Evolutionary conservation across 2,888 invertebrate species (phyloP).

Genomic region (Leptinotarsa haldemani): DNA sequence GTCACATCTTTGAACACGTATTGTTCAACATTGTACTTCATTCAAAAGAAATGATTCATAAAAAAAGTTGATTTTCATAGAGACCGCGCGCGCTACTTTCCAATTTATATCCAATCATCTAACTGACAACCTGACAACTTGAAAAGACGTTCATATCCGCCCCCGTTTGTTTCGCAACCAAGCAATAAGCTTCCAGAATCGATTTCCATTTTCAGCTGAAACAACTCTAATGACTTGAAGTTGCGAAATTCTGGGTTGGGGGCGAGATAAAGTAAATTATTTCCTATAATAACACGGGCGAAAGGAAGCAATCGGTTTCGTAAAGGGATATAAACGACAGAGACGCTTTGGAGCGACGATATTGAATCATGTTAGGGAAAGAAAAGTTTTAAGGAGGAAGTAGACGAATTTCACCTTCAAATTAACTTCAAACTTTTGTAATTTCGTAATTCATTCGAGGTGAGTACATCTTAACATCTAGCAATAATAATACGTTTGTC

Average conservation of each 20-base stretch:
- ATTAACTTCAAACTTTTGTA: not conserved
- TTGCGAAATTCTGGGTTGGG: not conserved
- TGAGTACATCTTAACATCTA: too few relatives aligned
- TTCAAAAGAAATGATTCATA: too few relatives aligned
- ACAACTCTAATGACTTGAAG: not conserved
- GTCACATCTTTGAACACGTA: too few relatives aligned
- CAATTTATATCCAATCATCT: too few relatives aligned
- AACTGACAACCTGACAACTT: too few relatives aligned
- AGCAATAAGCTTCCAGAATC: not conserved
- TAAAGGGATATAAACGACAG: not conserved
- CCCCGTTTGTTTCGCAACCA: not conserved
- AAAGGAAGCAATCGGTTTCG: slow-evolving; percentile 3
- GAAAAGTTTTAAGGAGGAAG: not conserved
- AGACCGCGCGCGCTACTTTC: too few relatives aligned
- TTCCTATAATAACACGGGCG: slow-evolving; percentile 8
- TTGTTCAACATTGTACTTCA: too few relatives aligned
- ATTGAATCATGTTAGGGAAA: not conserved
- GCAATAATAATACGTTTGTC: too few relatives aligned
- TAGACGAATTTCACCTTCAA: too few relatives aligned
- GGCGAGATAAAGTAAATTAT: slow-evolving; percentile 4
- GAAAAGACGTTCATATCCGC: too few relatives aligned
- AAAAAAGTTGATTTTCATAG: too few relatives aligned
- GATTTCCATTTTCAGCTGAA: not conserved
- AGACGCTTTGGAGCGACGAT: not conserved
- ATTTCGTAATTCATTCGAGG: too few relatives aligned